Base-by-base conservation (phyloP, 2,113 vertebrate genomes). In the Larimichthys crocea region DNA sequence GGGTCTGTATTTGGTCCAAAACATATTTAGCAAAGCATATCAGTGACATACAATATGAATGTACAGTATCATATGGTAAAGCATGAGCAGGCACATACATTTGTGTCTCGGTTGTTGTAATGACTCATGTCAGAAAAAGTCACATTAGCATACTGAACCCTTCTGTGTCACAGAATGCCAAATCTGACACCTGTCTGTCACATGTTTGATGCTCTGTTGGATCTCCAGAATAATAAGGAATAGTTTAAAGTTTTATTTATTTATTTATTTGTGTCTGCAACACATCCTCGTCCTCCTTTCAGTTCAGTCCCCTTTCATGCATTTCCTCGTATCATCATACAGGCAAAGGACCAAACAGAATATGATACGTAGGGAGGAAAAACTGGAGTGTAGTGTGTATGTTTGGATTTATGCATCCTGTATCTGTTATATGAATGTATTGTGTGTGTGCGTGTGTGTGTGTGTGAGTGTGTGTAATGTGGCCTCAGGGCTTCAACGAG, bases 141-240 rank as follows among this genome's bases (percentile, higher is more conserved):
- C 46, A 24, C 24, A 74, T 77, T 56, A 76, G 48, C 59, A 82
- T 40, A 74, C 11, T 48, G 10, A 68, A 67, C 2, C 17, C 24
- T 29, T 26, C 10, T 57, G 56, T 59, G 42, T 83, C 66, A 65
- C 50, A 22, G 14, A 76, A 66, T 31, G 60, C 46, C 29, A 68
- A 31, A 61, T 76, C 63, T 87, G 69, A 85, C 79, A 80, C 48
- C 49, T 74, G 71, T 66, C 79, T 73, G 44, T 74, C 76, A 76
- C 16, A 35, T 62, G 35, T 42, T 68, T 57, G 65, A 55, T 40
- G 50, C 20, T 55, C 6, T 60, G 53, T 59, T 44, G 55, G 46
- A 56, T 56, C 42, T 29, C n/a, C 11, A 46, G 52, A 65, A 74
- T 63, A 65, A 72, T 66, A 53, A 46, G 6, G 1, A 53, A 63